Base-by-base conservation (phyloP, 2,797 vertebrate species). In the Melanotaenia parkinsoni region DNA sequence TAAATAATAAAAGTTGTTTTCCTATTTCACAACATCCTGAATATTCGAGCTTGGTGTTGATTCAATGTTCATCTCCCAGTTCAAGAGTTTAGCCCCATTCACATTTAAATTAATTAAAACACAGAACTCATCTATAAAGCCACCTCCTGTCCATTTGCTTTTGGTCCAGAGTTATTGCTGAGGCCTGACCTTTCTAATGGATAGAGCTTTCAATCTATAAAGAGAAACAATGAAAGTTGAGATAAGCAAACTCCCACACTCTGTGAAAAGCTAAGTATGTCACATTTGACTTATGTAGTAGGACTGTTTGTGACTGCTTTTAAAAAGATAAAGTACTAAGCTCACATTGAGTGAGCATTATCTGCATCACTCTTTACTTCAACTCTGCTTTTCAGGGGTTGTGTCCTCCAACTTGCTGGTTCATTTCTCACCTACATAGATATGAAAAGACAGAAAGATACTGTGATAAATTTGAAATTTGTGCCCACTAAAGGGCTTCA, bases 171-270 rank as follows among this genome's bases (percentile, higher is more conserved):
- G 37, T 76, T 80, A 72, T 74, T 78, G 63, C 67, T 68, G 32
- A 28, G 3, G 12, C 51, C 63, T 62, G 72, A 76, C 63, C 74
- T 73, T 45, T 67, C 50, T 51, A 4, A 26, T 33, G 45, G 53
- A 60, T 14, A 60, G 26, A 63, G 38, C 26, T 20, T 58, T 58
- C 32, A 51, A 63, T 76, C 51, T 61, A 64, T 47, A 67, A 38
- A 58, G 30, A 64, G 20, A 69, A 76, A 82, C 53, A 83, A 18
- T 51, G 32, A 72, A 80, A 80, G 30, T n/a, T 76, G 22, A 79
- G 54, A 81, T 64, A 70, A 79, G 16, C 58, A 74, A 57, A 72
- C 79, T 69, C 76, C 56, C 22, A 74, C 43, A 18, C 22, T 37
- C 3, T 43, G 57, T 0, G 16, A 67, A 53, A 65, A 32, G 33